phyloP scores from a whole-genome alignment of 2,113 vertebrate genomes.

The Phaethon lepturus region DNA sequence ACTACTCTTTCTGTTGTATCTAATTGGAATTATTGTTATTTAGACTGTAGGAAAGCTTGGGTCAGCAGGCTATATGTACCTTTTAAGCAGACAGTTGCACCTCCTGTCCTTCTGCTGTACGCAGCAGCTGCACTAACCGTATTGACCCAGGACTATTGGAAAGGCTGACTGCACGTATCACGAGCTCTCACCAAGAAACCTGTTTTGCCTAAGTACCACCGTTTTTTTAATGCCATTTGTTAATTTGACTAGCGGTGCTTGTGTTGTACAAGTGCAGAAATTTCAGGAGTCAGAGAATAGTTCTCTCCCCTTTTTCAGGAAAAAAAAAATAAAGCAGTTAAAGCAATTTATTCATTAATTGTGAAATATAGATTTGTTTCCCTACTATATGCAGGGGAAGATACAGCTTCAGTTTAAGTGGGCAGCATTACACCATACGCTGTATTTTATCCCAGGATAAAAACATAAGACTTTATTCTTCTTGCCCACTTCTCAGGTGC shows the following conservation, averaged over 20 bases:
- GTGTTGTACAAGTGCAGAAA: neutral
- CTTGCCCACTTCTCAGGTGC: neutral
- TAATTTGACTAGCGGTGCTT: neutral
- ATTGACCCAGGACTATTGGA: neutral
- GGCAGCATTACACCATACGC: neutral
- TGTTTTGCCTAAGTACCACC: neutral
- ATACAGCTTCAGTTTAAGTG: neutral
- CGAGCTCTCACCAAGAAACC: neutral
- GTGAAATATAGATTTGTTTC: neutral
- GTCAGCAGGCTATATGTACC: neutral
- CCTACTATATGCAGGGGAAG: neutral
- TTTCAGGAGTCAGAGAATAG: neutral
- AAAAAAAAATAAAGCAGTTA: neutral
- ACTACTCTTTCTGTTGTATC: neutral
- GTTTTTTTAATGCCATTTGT: neutral
- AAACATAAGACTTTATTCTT: neutral
- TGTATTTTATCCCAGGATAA: neutral
- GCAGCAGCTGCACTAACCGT: neutral
- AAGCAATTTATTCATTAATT: neutral
- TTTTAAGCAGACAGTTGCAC: neutral
- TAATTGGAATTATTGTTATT: neutral
- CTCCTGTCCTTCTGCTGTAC: neutral
- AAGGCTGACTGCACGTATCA: neutral
- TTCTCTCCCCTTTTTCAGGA: neutral
- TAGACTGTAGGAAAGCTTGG: neutral